Evolutionary conservation across 2,113 vertebrate genomes (phyloP).

Genomic region (Corythornis madagascariensis): DNA sequence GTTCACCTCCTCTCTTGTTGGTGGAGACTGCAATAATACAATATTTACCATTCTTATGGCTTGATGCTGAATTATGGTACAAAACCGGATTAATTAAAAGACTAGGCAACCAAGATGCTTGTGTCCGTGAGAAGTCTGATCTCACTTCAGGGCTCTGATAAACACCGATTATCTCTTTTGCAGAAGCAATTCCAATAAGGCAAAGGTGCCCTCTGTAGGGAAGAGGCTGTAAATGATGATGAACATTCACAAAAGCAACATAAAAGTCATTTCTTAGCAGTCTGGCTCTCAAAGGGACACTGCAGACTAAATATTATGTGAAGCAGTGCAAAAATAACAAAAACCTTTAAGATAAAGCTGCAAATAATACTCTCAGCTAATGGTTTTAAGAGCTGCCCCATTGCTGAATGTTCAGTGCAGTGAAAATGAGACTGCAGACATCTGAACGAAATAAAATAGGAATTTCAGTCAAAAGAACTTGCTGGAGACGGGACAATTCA

Average conservation of each 20-base stretch:
- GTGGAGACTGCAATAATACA: background rate
- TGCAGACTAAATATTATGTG: background rate
- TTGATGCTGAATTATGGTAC: background rate
- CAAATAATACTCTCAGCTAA: background rate
- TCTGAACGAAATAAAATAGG: background rate
- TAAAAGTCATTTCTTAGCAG: background rate
- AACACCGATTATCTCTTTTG: slow-evolving; percentile 40
- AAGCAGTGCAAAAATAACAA: background rate
- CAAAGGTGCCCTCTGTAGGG: slow-evolving; percentile 85
- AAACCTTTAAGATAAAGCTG: background rate
- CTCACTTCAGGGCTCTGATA: slow-evolving; percentile 37
- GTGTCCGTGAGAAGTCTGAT: background rate
- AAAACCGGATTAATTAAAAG: slow-evolving; percentile 45
- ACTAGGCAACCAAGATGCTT: slow-evolving; percentile 7
- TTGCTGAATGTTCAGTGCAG: background rate
- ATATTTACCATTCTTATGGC: background rate
- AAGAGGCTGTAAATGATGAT: slow-evolving; percentile 68
- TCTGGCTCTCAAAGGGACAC: background rate
- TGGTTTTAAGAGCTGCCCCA: background rate
- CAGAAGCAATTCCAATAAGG: slow-evolving; percentile 72
- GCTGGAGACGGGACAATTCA: background rate
- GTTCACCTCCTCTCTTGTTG: slow-evolving; percentile 24
- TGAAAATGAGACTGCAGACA: background rate
- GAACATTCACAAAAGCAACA: background rate
- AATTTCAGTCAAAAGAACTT: background rate